Percentiles rank a stretch among this genome's conserved stretches.
phyloP scores from a whole-genome alignment of 1,140 invertebrate species.

The Microplitis mediator region DNA sequence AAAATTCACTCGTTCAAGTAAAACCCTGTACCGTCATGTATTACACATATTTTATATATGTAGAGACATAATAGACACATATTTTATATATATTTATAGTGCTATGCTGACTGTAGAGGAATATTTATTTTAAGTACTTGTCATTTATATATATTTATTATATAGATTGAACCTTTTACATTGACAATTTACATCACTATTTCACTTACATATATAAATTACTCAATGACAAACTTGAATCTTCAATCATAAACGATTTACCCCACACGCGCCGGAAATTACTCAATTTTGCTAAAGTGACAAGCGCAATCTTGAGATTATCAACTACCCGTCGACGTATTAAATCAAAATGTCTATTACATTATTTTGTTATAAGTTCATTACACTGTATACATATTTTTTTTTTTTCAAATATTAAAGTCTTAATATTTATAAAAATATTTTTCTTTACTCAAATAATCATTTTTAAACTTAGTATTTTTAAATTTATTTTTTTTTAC shows the following conservation, averaged over 20 bases:
- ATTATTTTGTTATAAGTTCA: conserved; percentile 2
- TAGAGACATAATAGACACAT: background rate
- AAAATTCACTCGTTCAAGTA: background rate
- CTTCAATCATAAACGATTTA: conserved; percentile 3
- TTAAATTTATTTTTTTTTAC: no score
- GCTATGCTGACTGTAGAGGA: background rate
- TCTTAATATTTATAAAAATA: no score
- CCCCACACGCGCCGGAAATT: conserved; percentile 21
- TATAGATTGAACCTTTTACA: background rate
- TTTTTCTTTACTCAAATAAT: no score
- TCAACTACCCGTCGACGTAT: conserved; percentile 9
- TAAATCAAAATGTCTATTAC: conserved; percentile 11
- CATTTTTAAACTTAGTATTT: no score
- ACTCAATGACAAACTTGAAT: background rate
- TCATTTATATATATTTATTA: background rate
- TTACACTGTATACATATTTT: background rate
- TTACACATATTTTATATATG: background rate
- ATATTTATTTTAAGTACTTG: background rate
- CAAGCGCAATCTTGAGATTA: conserved; percentile 26
- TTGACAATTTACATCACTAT: background rate
- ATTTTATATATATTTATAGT: background rate
- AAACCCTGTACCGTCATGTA: background rate
- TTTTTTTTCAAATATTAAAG: background rate
- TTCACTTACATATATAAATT: background rate
- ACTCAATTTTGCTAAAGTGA: conserved; percentile 26